phyloP scores from a whole-genome alignment of 2,797 vertebrate species.

The Macropus fuliginosus region DNA sequence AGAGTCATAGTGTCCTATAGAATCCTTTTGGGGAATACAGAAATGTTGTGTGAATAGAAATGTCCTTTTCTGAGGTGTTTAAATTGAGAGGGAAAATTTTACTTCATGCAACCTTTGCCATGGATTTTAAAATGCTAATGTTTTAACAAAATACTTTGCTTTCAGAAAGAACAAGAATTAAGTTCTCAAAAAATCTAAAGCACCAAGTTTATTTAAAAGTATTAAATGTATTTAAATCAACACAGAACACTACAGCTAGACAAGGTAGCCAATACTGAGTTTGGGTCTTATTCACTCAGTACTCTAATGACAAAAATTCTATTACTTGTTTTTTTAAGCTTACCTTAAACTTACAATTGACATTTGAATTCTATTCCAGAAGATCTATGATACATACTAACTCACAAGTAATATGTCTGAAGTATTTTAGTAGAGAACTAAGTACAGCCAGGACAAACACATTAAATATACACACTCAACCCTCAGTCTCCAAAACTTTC shows the following conservation, averaged over 20 bases:
- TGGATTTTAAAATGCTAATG: conserved; percentile 31
- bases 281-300: neutral
- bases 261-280: neutral
- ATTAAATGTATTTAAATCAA: conserved; percentile 14
- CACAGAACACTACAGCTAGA: neutral
- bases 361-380: conserved; percentile 36
- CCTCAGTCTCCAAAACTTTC: neutral
- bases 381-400: neutral
- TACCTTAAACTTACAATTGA: conserved; percentile 17
- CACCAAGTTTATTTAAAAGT: conserved; percentile 3
- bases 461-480: neutral
- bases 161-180: conserved; percentile 42
- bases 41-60: neutral
- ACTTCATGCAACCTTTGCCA: conserved; percentile 11
- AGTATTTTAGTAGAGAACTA: conserved; percentile 19
- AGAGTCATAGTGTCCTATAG: neutral
- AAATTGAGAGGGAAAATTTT: neutral
- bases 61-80: neutral
- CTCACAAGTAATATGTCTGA: neutral
- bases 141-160: conserved; percentile 4
- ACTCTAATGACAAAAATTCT: conserved; percentile 6
- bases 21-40: neutral
- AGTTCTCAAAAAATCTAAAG: conserved; percentile 39
- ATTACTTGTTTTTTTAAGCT: conserved; percentile 44
- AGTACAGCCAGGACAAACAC: neutral